Evolutionary conservation across 2,113 vertebrate genomes (phyloP).

Genomic region (Rallus limicola): DNA sequence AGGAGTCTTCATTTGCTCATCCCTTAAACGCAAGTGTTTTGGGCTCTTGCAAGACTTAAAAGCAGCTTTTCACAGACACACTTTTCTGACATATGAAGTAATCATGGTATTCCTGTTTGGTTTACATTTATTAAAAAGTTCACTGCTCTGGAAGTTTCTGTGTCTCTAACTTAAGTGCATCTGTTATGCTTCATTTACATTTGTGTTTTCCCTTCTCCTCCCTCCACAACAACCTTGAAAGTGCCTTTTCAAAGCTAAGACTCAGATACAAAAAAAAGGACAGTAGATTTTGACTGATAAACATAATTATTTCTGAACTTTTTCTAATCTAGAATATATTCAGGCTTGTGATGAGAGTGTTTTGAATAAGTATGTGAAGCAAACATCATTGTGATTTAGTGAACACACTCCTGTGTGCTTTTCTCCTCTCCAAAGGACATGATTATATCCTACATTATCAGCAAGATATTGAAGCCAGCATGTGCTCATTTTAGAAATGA

Average conservation of each 20-base stretch:
- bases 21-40: not conserved
- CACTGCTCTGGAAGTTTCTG: not conserved
- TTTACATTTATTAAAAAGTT: not conserved
- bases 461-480: not conserved
- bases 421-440: not conserved
- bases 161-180: not conserved
- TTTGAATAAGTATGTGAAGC: not conserved
- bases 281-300: not conserved
- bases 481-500: too few species aligned
- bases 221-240: not conserved
- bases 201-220: not conserved
- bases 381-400: not conserved
- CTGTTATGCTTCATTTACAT: not conserved
- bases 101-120: not conserved
- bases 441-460: not conserved
- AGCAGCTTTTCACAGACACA: not conserved
- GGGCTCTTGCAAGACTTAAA: not conserved
- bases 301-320: not conserved
- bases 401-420: not conserved
- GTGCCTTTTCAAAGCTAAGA: not conserved
- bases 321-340: not conserved
- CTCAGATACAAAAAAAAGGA: not conserved
- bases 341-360: not conserved
- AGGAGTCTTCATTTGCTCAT: not conserved
- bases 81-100: not conserved